These are phyloP conservation scores for Macrotus californicus DNA, from an alignment of 2,113 vertebrate genomes.

Conservation along the genomic window DNA sequence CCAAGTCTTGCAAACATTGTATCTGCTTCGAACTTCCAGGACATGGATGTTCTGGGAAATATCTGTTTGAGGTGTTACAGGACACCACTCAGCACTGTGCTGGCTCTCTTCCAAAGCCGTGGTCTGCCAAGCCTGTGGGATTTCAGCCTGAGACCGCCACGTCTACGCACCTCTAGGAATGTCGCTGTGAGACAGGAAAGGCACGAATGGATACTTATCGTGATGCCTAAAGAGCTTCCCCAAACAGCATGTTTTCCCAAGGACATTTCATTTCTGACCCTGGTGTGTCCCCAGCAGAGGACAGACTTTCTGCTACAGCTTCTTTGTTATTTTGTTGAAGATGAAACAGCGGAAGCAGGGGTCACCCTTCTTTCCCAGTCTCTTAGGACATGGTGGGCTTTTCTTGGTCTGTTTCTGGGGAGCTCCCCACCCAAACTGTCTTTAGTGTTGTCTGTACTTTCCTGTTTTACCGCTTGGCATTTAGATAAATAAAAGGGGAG, in stretches of 20 bases:
- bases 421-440: background rate
- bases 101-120: background rate
- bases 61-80: background rate
- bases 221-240: background rate
- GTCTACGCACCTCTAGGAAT: background rate
- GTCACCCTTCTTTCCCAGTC: background rate
- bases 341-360: background rate
- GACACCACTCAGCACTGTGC: background rate
- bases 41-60: slow-evolving; percentile 14
- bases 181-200: background rate
- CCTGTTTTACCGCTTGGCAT: background rate
- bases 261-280: background rate
- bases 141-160: background rate
- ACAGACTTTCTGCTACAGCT: background rate
- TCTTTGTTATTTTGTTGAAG: background rate
- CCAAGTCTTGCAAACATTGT: background rate
- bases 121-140: too few relatives aligned
- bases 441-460: background rate
- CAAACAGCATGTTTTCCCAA: background rate
- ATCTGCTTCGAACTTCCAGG: slow-evolving; percentile 37
- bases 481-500: slow-evolving; percentile 15
- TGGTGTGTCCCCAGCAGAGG: too few relatives aligned
- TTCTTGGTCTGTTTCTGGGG: background rate
- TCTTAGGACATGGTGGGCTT: background rate
- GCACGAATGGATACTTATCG: background rate